Evolutionary conservation across 2,113 vertebrate species (phyloP).

Genomic region (Haplotaxodon microlepis): DNA sequence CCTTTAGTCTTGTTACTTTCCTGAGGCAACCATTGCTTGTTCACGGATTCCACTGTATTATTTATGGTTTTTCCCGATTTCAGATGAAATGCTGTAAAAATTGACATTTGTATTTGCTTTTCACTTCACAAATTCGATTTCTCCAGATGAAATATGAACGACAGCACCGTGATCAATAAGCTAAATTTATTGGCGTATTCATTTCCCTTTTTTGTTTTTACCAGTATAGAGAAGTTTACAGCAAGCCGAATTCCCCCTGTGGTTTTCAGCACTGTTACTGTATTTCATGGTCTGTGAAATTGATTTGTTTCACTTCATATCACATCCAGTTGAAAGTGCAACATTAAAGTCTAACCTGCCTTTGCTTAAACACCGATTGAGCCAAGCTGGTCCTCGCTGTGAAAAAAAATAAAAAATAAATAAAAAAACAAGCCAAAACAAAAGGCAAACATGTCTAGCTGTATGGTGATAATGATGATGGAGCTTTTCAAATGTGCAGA

Average conservation of each 20-base stretch:
- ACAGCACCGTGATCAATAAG: constrained; percentile 33
- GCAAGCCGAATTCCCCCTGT: constrained; percentile 58
- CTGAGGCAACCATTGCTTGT: constrained; percentile 21
- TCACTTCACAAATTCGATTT: not conserved
- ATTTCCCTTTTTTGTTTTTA: constrained; percentile 42
- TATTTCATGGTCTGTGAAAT: constrained; percentile 70
- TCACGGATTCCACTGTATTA: not conserved
- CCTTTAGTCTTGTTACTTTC: constrained; percentile 42
- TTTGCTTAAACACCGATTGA: constrained; percentile 54
- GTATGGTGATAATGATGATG: constrained; percentile 29
- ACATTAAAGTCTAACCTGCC: constrained; percentile 48
- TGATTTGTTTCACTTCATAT: constrained; percentile 70
- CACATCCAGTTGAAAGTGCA: constrained; percentile 62
- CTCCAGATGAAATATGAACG: constrained; percentile 18
- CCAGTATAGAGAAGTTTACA: constrained; percentile 44
- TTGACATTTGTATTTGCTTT: not conserved
- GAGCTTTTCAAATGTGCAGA: constrained; percentile 35
- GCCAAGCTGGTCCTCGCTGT: constrained; percentile 30
- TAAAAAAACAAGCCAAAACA: not conserved
- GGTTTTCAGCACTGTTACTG: constrained; percentile 59
- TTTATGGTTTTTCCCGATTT: not conserved
- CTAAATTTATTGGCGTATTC: constrained; percentile 32
- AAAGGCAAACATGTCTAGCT: constrained; percentile 32
- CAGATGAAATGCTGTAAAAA: constrained; percentile 6
- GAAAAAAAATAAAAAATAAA: not conserved